phyloP scores from a whole-genome alignment of 1,140 invertebrate species.

The Pomacea maculata region DNA sequence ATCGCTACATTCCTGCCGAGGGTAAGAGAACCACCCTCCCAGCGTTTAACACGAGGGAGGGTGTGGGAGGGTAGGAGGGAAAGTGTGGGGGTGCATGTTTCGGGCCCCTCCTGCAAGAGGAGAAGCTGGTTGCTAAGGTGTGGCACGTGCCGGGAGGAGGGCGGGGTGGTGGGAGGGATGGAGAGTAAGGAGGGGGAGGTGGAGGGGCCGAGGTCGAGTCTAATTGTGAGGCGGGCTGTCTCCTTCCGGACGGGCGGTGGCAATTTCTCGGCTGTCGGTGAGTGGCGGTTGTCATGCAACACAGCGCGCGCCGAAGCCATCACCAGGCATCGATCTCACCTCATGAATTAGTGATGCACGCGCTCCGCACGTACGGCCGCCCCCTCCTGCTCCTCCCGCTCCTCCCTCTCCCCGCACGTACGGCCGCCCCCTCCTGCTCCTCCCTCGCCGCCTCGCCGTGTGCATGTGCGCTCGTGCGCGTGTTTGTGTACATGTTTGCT shows the following conservation, averaged over 20 bases:
- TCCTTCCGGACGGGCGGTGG: background rate
- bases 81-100: too few relatives aligned
- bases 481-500: background rate
- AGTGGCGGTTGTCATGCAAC: slow-evolving; percentile 23
- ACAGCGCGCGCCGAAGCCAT: slow-evolving; percentile 1
- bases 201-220: background rate
- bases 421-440: background rate
- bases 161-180: background rate
- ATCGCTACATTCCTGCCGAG: too few relatives aligned
- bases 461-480: background rate
- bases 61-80: too few relatives aligned
- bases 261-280: slow-evolving; percentile 6
- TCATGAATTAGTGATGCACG: slow-evolving; percentile 23
- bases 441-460: background rate
- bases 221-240: slow-evolving; percentile 7
- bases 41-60: too few relatives aligned
- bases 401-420: background rate
- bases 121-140: too few relatives aligned
- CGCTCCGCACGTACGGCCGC: background rate
- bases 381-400: background rate
- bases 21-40: too few relatives aligned
- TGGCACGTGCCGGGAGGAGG: background rate
- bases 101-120: too few relatives aligned
- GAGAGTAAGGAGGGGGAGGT: background rate
- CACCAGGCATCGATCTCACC: slow-evolving; percentile 7